Evolutionary conservation across 2,113 vertebrate species (phyloP), one percentile per base, ranked within the genome.

Genomic region (Chloropsis cyanopogon): DNA sequence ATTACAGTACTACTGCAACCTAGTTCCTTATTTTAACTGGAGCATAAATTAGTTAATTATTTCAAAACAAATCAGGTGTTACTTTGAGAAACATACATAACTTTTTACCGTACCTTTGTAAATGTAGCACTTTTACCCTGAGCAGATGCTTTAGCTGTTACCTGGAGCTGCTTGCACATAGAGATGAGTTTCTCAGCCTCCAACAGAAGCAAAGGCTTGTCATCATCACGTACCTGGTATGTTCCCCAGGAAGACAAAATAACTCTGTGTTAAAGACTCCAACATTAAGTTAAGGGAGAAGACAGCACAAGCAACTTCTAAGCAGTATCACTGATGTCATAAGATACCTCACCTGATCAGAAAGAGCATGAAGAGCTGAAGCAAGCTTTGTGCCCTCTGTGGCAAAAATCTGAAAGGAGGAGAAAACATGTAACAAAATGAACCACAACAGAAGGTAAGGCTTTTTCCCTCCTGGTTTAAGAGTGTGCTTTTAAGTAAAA

Each of bases 41-140:
- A 83, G 19, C 65, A 80, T 60, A 87, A 82, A 56, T 71, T 24
- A 61, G 2, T 44, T 81, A 72, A 11, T 66, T 56, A 84, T 75
- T 80, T 86, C 54, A 80, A 59, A 92, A 65, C 22, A 71, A 82
- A 26, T 52, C n/a, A 76, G 20, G 49, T 46, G 47, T 82, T 59
- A 19, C 46, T 77, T 82, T 71, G 25, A 69, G 41, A 9, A 56
- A 46, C 12, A 29, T 1, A 21, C 24, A 4, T 8, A 14, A 21
- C 46, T 80, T 88, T 92, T 66, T 37, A 82, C 26, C 25, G 95
- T 98, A 99, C 99, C 99, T 99, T 99, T 92, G 98, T 98, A 97
- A 99, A 99, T 84, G 98, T 99, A 96, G 99, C 98, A 78, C 97
- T 98, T 98, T 99, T 99, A 72, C 98, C 99, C 97, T 99, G 99